Conservation (phyloP, 2,888 invertebrate species). For the Orchesella flavescens region DNA sequence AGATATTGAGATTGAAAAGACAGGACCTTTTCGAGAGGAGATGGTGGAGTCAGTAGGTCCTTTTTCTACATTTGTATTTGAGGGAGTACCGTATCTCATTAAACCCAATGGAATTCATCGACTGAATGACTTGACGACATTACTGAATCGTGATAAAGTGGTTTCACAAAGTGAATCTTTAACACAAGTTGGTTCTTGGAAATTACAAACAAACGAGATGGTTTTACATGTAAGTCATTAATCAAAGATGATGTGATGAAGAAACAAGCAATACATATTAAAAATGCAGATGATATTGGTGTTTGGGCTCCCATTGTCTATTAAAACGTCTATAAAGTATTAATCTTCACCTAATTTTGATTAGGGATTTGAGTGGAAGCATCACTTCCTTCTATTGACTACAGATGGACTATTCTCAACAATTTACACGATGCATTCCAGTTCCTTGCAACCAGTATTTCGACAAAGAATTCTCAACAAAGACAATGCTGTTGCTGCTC, state of each 20-base stretch:
- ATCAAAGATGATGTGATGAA: too few species aligned
- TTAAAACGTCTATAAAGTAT: background rate
- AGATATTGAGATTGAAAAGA: conserved; percentile 12
- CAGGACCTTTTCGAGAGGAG: conserved; percentile 8
- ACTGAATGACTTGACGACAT: conserved; percentile 22
- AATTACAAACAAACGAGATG: conserved; percentile 41
- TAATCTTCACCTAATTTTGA: conserved; percentile 1
- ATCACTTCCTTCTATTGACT: conserved; percentile 62
- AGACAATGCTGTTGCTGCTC: conserved; percentile 59
- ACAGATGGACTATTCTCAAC: conserved; percentile 58
- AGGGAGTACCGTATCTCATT: conserved; percentile 30
- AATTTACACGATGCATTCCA: conserved; percentile 59
- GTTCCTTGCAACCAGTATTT: conserved; percentile 31
- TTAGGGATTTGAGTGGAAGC: conserved; percentile 64
- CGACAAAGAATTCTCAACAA: conserved; percentile 68
- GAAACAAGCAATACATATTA: too few species aligned
- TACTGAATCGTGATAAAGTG: background rate
- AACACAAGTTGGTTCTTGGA: conserved; percentile 49
- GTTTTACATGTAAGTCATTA: conserved; percentile 61
- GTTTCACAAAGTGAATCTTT: background rate
- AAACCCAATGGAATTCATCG: conserved; percentile 57
- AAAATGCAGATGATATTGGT: too few species aligned
- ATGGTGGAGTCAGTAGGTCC: conserved; percentile 14
- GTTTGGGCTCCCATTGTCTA: too few species aligned
- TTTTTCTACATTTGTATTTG: conserved; percentile 50